phyloP scores from a whole-genome alignment of 1,140 invertebrate species.

The Macrotrachela quadricornifera region DNA sequence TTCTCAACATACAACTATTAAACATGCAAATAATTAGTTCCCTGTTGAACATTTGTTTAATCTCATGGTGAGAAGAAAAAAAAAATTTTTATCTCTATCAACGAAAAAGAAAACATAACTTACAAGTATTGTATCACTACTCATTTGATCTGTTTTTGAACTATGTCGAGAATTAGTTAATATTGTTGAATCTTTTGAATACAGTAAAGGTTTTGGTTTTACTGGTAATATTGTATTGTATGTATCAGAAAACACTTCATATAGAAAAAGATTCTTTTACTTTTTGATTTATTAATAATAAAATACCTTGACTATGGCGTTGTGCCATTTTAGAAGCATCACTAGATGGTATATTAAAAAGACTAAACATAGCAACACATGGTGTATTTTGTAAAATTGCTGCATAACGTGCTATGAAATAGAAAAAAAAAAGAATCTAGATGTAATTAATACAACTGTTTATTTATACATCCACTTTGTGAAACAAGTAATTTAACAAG shows the following conservation, averaged over 20 bases:
- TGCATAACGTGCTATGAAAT: not conserved
- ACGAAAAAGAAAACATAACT: no score
- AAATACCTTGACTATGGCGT: not conserved
- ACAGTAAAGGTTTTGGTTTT: constrained; percentile 3
- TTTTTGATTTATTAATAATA: not conserved
- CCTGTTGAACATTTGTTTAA: no score
- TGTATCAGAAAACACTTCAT: not conserved
- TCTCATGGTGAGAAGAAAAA: no score
- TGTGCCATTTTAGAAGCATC: not conserved
- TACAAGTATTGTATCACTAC: no score
- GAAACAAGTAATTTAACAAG: not conserved
- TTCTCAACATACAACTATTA: no score
- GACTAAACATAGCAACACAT: not conserved
- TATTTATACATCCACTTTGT: no score
- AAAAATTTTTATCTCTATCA: no score
- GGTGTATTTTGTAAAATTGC: not conserved
- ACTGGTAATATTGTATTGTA: not conserved
- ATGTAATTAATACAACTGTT: no score
- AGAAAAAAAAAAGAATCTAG: not conserved
- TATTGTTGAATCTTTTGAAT: not conserved
- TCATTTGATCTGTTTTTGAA: no score
- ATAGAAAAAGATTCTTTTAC: not conserved
- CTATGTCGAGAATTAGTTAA: no score
- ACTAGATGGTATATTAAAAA: not conserved
- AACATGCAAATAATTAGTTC: no score